Base-by-base conservation (phyloP, 2,888 invertebrate species). In the Melangyna quadrimaculata region DNA sequence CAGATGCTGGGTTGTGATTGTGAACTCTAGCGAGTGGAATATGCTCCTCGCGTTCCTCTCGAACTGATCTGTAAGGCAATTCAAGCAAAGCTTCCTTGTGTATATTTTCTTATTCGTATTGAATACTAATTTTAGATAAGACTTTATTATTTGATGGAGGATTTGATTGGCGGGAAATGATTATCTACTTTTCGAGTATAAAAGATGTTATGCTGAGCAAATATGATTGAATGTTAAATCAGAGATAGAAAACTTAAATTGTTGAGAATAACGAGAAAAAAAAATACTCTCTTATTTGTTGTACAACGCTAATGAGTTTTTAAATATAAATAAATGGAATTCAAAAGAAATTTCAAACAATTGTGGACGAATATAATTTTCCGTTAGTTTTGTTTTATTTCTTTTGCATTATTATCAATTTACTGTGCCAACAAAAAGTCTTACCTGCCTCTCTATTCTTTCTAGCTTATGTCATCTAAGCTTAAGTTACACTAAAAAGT, bases 11-110 rank as follows among this genome's bases (percentile, higher is more conserved):
- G 8, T 29, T 63, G 8, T 17, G 61, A 43, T 32, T 65, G 40
- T 63, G 45, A 65, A 45, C 40, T 61, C 22, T 12, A 24, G 51
- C 6, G 48, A 22, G 14, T 14, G 3, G 27, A n/a, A n/a, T n/a
- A 17, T 63, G 43, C 37, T 61, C 14, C 32, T 45, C 45, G 17
- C 45, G 17, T 27, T 27, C 51, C 24, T 51, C 51, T 51, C 51
- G n/a, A 43, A 43, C 40, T 43, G 27, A 43, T 43, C 43, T 0
- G 22, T 7, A 27, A 17, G 19, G 27, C 27, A 24, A 17, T 17
- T 63, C 6, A 17, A 43, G 65, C 65, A 3, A 17, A 43, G 65
- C 65, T 65, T 65, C 65, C 65, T 65, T 65, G 19, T 65, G 8
- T 19, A 17, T 61, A 14, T 40, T 2, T 45, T n/a, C n/a, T 45